These are phyloP conservation scores for Mustela nigripes DNA, from an alignment of 2,113 vertebrate genomes.

Conservation along the genomic window DNA sequence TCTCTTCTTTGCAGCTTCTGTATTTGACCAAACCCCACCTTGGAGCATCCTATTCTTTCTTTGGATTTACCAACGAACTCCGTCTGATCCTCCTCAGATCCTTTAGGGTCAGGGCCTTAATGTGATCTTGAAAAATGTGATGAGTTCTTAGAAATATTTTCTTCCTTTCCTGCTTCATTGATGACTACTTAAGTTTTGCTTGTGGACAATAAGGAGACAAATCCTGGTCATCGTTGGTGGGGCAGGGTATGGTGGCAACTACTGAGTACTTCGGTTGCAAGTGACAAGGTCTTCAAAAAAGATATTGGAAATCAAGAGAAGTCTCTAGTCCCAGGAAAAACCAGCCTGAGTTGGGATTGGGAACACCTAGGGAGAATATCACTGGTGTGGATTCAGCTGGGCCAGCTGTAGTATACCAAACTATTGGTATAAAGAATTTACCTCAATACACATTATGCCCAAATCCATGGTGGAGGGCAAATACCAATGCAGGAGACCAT, in stretches of 20 bases:
- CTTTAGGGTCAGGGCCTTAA: not conserved
- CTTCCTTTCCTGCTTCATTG: not conserved
- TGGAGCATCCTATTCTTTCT: not conserved
- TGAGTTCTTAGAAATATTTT: not conserved
- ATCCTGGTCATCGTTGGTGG: not conserved
- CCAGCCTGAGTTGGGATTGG: not conserved
- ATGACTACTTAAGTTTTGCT: not conserved
- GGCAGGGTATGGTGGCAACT: not conserved
- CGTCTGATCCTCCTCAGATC: not conserved
- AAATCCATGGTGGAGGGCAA: not conserved
- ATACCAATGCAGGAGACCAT: not conserved
- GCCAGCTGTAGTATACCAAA: not conserved
- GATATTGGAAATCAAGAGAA: not conserved
- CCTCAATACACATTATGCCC: not conserved
- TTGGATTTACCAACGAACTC: not conserved
- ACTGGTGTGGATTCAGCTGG: not conserved
- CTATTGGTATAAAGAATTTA: not conserved
- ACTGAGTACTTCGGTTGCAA: not conserved
- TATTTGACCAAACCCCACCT: not conserved
- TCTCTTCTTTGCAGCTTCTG: not conserved
- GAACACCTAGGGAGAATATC: not conserved
- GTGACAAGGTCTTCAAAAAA: not conserved
- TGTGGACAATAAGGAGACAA: not conserved
- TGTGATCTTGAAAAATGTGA: not conserved
- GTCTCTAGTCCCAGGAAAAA: not conserved